Evolutionary conservation across 2,797 vertebrate species (phyloP).

Genomic region (Spea hammondii): DNA sequence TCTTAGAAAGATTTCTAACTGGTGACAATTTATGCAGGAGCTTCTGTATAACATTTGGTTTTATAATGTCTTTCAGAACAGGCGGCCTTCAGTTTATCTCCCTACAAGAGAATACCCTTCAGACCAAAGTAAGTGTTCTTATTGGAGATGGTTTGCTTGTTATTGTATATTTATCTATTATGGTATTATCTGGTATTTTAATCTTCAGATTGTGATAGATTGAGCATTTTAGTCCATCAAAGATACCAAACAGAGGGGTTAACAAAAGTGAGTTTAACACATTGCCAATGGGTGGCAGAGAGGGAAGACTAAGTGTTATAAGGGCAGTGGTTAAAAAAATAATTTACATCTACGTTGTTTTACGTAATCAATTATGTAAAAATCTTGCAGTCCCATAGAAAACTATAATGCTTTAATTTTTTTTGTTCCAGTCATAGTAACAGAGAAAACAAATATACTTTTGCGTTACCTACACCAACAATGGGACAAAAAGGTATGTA

Average conservation of each 20-base stretch:
- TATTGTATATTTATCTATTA: background rate
- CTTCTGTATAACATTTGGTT: background rate
- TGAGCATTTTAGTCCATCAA: background rate
- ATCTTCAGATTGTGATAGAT: too few relatives aligned
- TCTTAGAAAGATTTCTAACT: too few relatives aligned
- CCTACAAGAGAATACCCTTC: slow-evolving; percentile 91
- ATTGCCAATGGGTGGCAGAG: too few relatives aligned
- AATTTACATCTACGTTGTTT: too few relatives aligned
- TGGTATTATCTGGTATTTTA: background rate
- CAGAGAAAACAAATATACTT: slow-evolving; percentile 94
- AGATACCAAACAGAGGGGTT: too few relatives aligned
- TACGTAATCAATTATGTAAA: too few relatives aligned
- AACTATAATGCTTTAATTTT: slow-evolving; percentile 5
- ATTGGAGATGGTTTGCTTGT: background rate
- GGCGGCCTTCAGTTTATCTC: slow-evolving; percentile 88
- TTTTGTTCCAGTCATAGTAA: slow-evolving; percentile 83
- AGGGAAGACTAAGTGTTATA: too few relatives aligned
- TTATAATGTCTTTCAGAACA: slow-evolving; percentile 73
- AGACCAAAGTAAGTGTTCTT: slow-evolving; percentile 83
- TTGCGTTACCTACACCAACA: slow-evolving; percentile 91
- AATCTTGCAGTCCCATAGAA: too few relatives aligned
- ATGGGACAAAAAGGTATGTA: slow-evolving; percentile 92
- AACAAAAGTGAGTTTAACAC: too few relatives aligned
- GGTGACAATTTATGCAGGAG: too few relatives aligned
- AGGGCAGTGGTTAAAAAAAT: too few relatives aligned